phyloP scores from a whole-genome alignment of 2,797 vertebrate species.

The Dromococcyx pavoninus region DNA sequence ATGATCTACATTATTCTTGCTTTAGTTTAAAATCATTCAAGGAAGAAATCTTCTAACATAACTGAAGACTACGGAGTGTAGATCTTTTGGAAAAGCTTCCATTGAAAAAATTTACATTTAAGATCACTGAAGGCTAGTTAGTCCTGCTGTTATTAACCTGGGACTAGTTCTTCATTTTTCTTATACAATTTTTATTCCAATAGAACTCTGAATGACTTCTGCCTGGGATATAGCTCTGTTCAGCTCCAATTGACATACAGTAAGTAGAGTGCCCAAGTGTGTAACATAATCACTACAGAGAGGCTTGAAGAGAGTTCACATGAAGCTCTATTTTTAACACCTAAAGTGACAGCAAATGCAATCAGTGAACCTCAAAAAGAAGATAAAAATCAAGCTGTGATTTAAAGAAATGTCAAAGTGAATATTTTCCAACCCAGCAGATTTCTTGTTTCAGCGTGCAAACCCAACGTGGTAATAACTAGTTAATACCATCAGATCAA shows the following conservation, averaged over 20 bases:
- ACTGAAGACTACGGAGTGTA: background rate
- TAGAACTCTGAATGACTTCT: background rate
- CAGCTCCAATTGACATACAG: background rate
- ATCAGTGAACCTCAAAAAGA: background rate
- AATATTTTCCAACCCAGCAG: constrained; percentile 1
- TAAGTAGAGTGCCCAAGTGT: background rate
- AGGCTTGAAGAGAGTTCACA: background rate
- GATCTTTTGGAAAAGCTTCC: background rate
- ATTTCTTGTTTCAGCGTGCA: background rate
- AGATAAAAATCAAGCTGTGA: background rate
- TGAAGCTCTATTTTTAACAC: constrained; percentile 19
- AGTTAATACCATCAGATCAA: background rate
- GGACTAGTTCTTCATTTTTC: background rate
- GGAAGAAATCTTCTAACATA: background rate
- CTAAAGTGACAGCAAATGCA: background rate
- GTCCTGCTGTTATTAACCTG: background rate
- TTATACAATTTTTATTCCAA: background rate
- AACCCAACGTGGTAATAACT: background rate
- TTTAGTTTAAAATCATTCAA: background rate
- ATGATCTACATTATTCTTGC: background rate
- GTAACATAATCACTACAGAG: background rate
- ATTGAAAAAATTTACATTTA: background rate
- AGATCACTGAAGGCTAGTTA: background rate
- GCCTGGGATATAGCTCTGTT: background rate
- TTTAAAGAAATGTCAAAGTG: background rate